Base-by-base conservation (phyloP, 1,140 invertebrate species). In the Zaprionus nigranus region DNA sequence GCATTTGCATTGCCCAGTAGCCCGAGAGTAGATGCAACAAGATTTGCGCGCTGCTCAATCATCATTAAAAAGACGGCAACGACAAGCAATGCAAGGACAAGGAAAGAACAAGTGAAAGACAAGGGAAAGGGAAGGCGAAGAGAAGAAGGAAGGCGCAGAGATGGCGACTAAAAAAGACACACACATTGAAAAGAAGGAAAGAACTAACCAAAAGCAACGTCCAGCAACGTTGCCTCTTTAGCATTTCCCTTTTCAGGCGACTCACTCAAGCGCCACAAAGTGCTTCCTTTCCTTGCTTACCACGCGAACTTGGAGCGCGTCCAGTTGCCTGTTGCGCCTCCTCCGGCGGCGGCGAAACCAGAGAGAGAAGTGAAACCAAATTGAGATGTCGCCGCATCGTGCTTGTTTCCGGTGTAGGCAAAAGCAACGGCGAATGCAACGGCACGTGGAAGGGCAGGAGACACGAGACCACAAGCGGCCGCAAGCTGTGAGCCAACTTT, bases 231-330 rank as follows among this genome's bases (percentile, higher is more conserved):
- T 69, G 64, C 69, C 72, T 67, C 65, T 63, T 71, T 57, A 60
- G 62, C 84, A 78, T 78, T 71, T 87, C 63, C 77, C 84, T 51
- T 82, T 75, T 76, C 73, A 81, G 77, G 58, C 70, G 70, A 78
- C 73, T 78, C 69, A 87, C 80, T 87, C 69, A 88, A 87, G 83
- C 83, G 83, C 78, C 80, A 69, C 77, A 87, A 87, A 87, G 83
- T 88, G 83, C 78, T 87, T 87, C 84, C 83, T 88, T 64, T 34
- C 30, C 30, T 34, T 34, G 30, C 9, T 34, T 34, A 9, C 30
- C 30, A 34, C 30, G 30, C 30, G 30, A 2, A 34, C 30, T 34
- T 34, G 7, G 30, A 34, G 30, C 30, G 28, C 12, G 30, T 24
- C 49, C 20, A 26, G 43, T 13, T 36, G 9, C 76, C 56, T 86